Evolutionary conservation across 2,888 invertebrate genomes (phyloP), one percentile per base, ranked within the genome.

Genomic region (Mystacides longicornis): DNA sequence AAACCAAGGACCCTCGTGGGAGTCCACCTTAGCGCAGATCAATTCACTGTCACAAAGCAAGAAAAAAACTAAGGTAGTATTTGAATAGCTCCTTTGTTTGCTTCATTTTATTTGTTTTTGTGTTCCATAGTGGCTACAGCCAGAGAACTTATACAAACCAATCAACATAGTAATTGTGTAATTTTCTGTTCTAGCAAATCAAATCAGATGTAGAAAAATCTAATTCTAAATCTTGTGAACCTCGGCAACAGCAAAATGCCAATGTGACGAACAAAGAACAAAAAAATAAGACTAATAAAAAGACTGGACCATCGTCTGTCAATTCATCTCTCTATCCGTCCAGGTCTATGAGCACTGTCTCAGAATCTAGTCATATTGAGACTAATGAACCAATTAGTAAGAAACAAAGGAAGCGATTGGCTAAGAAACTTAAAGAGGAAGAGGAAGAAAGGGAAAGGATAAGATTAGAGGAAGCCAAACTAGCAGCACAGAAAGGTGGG

Each of bases 11-110:
- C 53, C 56, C 60, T 75, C 68, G 23, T 77, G 77, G 77, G 77
- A 77, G 54, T 74, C 75, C 43, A 77, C 74, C 52, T 64, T 76
- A 0, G 76, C 76, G 0, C 77, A 76, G 56, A 77, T 76, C 59
- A 74, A 72, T 62, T 73, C 75, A 46, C 64, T 76, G 0, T 76
- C 75, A 18, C 49, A 57, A 23, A 20, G 54, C 50, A 60, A 56
- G 45, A 59, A 56, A 42, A 58, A 58, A 27, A 42, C n/a, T n/a
- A n/a, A n/a, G n/a, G n/a, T n/a, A n/a, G n/a, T n/a, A n/a, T n/a
- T n/a, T n/a, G n/a, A n/a, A n/a, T n/a, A n/a, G n/a, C n/a, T n/a
- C n/a, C n/a, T n/a, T n/a, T n/a, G n/a, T n/a, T n/a, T n/a, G n/a
- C n/a, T n/a, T n/a, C n/a, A n/a, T n/a, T n/a, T n/a, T n/a, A n/a